Evolutionary conservation across 1,140 invertebrate genomes (phyloP).

Genomic region (Galendromus occidentalis): DNA sequence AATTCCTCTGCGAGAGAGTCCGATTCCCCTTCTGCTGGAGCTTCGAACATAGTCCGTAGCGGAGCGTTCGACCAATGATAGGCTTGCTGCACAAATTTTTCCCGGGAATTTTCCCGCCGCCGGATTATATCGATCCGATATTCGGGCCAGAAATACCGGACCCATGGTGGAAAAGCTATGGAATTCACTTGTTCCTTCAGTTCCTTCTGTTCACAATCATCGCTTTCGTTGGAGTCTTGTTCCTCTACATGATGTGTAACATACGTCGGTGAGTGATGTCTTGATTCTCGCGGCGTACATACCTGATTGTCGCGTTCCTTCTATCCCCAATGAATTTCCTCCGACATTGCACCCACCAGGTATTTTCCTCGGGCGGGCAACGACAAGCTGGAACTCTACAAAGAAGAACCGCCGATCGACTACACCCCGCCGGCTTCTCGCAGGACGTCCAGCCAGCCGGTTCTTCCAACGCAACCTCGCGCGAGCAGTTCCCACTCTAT

Average conservation of each 20-base stretch:
- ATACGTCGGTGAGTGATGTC: slow-evolving; percentile 1
- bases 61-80: not conserved
- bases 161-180: not conserved
- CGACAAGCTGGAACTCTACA: not conserved
- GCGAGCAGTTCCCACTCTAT: not conserved
- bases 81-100: not conserved
- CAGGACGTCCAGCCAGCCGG: not conserved
- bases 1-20: no score
- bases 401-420: not conserved
- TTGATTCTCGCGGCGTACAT: no score
- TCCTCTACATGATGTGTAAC: slow-evolving; percentile 8
- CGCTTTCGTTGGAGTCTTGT: not conserved
- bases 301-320: no score
- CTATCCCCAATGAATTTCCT: no score
- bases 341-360: not conserved
- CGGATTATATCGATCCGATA: not conserved
- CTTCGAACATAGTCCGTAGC: no score
- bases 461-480: not conserved
- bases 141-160: not conserved
- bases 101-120: not conserved
- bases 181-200: not conserved
- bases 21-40: no score
- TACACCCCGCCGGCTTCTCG: not conserved
- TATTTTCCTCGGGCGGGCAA: not conserved
- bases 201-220: not conserved